Conservation (phyloP, 2,113 vertebrate genomes). For the Corythornis madagascariensis region DNA sequence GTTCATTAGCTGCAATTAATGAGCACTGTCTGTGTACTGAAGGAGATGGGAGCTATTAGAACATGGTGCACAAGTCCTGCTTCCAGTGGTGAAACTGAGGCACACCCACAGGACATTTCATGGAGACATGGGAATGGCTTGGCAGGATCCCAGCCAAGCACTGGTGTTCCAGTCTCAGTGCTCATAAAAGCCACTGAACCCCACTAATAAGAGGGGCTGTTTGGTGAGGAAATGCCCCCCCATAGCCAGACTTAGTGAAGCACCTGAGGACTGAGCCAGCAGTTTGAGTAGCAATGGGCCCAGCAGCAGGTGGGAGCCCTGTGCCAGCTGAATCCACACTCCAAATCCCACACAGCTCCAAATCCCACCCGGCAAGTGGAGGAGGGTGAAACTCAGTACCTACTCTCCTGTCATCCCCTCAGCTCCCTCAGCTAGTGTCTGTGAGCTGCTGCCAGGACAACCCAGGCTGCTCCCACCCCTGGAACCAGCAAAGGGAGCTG, state of each 20-base stretch:
- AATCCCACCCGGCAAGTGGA: not conserved
- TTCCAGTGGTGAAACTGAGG: not conserved
- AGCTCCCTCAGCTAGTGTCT: not conserved
- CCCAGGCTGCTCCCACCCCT: not conserved
- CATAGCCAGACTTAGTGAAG: not conserved
- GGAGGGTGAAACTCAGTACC: not conserved
- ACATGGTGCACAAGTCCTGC: not conserved
- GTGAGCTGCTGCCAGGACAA: not conserved
- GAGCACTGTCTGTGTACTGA: not conserved
- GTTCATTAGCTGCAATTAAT: slow-evolving; percentile 1
- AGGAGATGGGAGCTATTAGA: not conserved
- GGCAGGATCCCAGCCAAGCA: not conserved
- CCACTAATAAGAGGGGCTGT: not conserved
- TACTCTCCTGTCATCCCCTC: not conserved
- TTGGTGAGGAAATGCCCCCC: not conserved
- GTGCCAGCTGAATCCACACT: not conserved
- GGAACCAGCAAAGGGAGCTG: not conserved
- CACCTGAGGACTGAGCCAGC: not conserved
- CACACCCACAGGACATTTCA: not conserved
- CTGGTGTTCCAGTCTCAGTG: not conserved
- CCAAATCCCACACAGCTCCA: not conserved
- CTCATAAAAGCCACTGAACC: not conserved
- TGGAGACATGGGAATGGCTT: not conserved
- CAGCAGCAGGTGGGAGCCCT: rapidly evolving
- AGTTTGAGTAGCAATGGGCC: not conserved